These are phyloP conservation scores for Seira sanloemensis DNA, from an alignment of 2,888 invertebrate species.

Conservation along the genomic window DNA sequence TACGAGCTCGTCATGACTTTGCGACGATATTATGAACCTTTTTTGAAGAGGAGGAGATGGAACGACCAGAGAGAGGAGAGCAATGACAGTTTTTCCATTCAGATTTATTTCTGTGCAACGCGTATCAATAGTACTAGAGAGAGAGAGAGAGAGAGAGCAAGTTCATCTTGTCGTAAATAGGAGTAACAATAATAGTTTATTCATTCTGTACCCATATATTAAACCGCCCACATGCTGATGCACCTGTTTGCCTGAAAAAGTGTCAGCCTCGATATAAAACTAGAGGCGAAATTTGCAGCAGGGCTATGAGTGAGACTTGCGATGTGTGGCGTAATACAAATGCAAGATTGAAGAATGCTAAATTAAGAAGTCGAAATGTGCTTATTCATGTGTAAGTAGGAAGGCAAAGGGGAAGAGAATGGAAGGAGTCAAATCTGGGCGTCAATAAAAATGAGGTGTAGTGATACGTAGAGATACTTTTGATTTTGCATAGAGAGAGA, in stretches of 20 bases:
- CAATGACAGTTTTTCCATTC: conserved; percentile 50
- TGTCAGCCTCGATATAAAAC: conserved; percentile 24
- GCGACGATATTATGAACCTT: too few species aligned
- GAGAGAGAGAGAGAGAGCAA: background rate
- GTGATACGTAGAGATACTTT: too few species aligned
- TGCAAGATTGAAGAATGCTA: background rate
- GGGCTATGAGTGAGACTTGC: too few species aligned
- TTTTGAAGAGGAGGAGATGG: background rate
- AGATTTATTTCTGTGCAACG: conserved; percentile 39
- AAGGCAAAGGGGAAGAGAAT: background rate
- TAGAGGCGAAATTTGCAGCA: background rate
- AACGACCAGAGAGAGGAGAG: conserved; percentile 14
- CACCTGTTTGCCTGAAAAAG: conserved; percentile 51
- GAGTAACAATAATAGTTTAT: conserved; percentile 42
- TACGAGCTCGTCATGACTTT: too few species aligned
- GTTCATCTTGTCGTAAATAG: background rate
- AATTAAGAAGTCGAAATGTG: background rate
- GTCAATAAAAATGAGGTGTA: background rate
- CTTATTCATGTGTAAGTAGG: background rate
- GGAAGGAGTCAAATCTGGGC: background rate
- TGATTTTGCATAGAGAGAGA: too few species aligned
- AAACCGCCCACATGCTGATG: conserved; percentile 49
- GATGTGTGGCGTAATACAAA: background rate
- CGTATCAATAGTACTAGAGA: background rate
- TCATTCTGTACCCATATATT: background rate